phyloP scores from a whole-genome alignment of 2,888 invertebrate species.

The Metellina segmentata region DNA sequence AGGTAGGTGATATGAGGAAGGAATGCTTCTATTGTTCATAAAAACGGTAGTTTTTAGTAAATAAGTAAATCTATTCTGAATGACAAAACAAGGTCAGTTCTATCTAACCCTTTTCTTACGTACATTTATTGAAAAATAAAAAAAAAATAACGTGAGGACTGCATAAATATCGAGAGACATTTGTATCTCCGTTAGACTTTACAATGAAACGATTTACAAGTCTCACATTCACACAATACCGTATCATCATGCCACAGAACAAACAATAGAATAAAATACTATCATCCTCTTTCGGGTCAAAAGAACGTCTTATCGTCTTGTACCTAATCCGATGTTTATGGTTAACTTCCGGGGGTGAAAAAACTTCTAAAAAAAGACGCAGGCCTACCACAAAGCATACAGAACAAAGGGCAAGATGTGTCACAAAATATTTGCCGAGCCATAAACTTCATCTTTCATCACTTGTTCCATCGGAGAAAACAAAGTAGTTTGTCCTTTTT shows the following conservation, averaged over 20 bases:
- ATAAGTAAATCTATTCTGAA: background rate
- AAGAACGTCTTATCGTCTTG: background rate
- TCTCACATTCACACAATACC: background rate
- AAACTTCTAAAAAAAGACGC: background rate
- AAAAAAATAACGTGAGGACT: background rate
- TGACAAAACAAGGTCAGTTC: background rate
- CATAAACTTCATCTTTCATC: slow-evolving; percentile 44
- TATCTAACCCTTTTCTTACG: background rate
- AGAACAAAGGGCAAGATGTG: slow-evolving; percentile 1
- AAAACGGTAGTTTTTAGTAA: too few species aligned
- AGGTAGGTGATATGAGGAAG: too few species aligned
- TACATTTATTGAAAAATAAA: background rate
- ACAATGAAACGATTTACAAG: background rate
- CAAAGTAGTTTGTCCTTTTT: background rate
- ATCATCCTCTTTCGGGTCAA: background rate
- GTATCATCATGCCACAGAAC: background rate
- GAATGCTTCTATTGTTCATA: too few species aligned
- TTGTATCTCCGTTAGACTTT: background rate
- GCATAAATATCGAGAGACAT: background rate
- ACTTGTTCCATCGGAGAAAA: background rate
- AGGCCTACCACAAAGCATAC: background rate
- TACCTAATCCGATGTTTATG: background rate
- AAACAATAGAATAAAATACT: background rate
- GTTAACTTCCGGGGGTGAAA: background rate
- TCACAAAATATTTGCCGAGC: slow-evolving; percentile 50